These are phyloP conservation scores for Leistus spinibarbis DNA, from an alignment of 2,888 invertebrate genomes.

Conservation along the genomic window DNA sequence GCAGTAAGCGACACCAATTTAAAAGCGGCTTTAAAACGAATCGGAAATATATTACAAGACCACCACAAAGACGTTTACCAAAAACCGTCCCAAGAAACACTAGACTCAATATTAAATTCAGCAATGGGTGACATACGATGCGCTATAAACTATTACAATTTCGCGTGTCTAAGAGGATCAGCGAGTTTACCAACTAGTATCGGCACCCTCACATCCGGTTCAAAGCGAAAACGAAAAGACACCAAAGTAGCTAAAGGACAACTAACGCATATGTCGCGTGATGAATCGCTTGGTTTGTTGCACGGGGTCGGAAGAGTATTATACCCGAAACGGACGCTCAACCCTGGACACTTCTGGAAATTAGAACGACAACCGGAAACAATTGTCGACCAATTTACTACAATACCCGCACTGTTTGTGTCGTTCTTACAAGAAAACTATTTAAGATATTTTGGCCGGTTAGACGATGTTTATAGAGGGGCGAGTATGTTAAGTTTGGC, in stretches of 20 bases:
- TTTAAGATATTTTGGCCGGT: constrained; percentile 70
- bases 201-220: constrained; percentile 23
- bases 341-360: constrained; percentile 54
- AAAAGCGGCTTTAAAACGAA: constrained; percentile 65
- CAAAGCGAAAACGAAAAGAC: constrained; percentile 53
- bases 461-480: constrained; percentile 67
- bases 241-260: constrained; percentile 54
- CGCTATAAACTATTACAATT: constrained; percentile 83
- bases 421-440: constrained; percentile 78
- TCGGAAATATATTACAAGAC: constrained; percentile 63
- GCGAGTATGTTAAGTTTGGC: constrained; percentile 72
- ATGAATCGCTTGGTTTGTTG: constrained; percentile 73
- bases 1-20: constrained; percentile 57
- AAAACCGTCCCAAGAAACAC: constrained; percentile 61
- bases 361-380: constrained; percentile 69
- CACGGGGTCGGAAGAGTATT: constrained; percentile 78
- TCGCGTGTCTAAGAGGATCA: constrained; percentile 75
- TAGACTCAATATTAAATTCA: constrained; percentile 74
- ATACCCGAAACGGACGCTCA: constrained; percentile 70
- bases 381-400: constrained; percentile 69
- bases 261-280: constrained; percentile 62
- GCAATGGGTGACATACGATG: constrained; percentile 82
- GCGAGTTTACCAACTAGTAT: constrained; percentile 44
- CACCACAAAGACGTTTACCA: constrained; percentile 62
- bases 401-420: constrained; percentile 70